Evolutionary conservation across 2,113 vertebrate species (phyloP), one percentile per base, ranked within the genome.

Genomic region (Chroicocephalus ridibundus): DNA sequence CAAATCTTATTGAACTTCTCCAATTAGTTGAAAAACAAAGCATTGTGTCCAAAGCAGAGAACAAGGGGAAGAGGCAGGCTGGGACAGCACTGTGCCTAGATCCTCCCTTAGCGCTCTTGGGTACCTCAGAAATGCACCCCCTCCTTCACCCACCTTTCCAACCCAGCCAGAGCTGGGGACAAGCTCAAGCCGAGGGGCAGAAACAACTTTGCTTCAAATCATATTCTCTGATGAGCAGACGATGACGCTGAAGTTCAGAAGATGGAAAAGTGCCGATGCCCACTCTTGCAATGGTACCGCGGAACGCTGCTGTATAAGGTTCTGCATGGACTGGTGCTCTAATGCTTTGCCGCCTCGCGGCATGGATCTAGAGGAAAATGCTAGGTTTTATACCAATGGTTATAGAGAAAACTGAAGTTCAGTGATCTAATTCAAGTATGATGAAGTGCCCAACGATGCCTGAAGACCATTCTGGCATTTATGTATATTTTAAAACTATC

Each of bases 381-480:
- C 24, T 40, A 36, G 22, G 25, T 18, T 85, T 87, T 69, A 72
- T 38, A 22, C 34, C 77, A 19, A 62, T 74, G 54, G 32, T 87
- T 70, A 40, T 0, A 54, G n/a, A 78, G 66, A 86, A 94, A 78
- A 62, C 12, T 74, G 46, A 85, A 93, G 47, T 69, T 90, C 82
- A 93, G 2, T 81, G 62, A 91, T 72, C 70, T 92, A 66, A 95
- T 79, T 94, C 42, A 66, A 90, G 58, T 58, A 62, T 66, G 71
- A 90, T 36, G 64, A 93, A 86, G 60, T 75, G 80, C 51, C 58
- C 25, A 92, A 52, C 51, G 92, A 58, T 25, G 72, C 80, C 94
- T 71, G 46, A 86, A 96, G 94, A 88, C 47, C 60, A 34, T 78
- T 83, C 60, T 75, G 72, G 47, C 51, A 94, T 92, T 96, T 92